Base-by-base conservation (phyloP, 2,113 vertebrate genomes). In the Scomber scombrus region DNA sequence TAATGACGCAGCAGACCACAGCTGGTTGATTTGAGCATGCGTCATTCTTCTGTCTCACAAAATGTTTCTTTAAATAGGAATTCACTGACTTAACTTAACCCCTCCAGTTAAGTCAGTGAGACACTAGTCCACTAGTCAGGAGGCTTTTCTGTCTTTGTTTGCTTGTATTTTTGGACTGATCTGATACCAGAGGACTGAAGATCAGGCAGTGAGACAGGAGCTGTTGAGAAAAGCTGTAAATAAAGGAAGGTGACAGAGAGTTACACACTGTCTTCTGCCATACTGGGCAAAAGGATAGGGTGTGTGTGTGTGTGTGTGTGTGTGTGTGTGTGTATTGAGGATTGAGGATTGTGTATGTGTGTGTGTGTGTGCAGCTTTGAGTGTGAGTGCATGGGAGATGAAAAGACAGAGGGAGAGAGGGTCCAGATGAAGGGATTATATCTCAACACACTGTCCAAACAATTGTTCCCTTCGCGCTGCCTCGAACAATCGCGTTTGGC, bases 341-440 rank as follows among this genome's bases (percentile, higher is more conserved):
- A 40, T 40, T 40, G 8, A 40, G 18, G 2, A 5, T 51, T 19
- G 52, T 74, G 21, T 73, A 47, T 67, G 29, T 55, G 49, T 47
- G 16, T 61, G 65, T 43, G 58, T 54, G 45, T 63, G 47, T 80
- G 31, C 18, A 12, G 2, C 3, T 68, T 2, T 62, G 71, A 71
- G 56, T 72, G 74, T 56, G 60, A 4, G 40, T 40, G 46, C 51
- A 7, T 11, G 19, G n/a, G 73, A 75, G 84, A 85, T 85, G 68
- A 88, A 73, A 75, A 83, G 66, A 87, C 69, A 56, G 70, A 70
- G 70, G 45, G 55, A 75, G 73, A 78, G 69, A 69, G 81, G 51
- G 49, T 84, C 87, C 87, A 91, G 88, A 92, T 91, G 85, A 91
- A 84, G 75, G 88, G 91, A 91, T 92, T 91, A 91, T 85, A 85